Conservation (phyloP, 23 tunicate genomes). For the Halocynthia aurantium region DNA sequence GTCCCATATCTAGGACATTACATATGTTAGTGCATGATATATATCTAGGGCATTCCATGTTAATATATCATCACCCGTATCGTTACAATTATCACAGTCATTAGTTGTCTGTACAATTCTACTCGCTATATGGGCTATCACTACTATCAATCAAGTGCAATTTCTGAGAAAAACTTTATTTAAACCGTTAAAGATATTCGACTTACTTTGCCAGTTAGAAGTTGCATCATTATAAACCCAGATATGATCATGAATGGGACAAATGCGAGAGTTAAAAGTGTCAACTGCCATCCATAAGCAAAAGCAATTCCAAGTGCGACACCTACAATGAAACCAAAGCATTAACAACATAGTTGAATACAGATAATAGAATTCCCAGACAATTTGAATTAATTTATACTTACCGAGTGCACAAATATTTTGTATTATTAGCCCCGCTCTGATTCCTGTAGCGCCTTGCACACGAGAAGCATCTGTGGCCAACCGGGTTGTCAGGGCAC, state of each 20-base stretch:
- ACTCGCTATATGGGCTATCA: no score
- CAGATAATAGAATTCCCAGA: no score
- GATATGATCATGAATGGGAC: slow-evolving; percentile 95
- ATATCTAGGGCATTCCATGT: no score
- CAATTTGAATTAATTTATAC: neutral
- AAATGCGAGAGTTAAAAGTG: slow-evolving; percentile 77
- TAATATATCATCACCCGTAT: no score
- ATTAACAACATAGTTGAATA: no score
- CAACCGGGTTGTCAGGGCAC: slow-evolving; percentile 92
- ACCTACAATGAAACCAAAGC: slow-evolving; percentile 24
- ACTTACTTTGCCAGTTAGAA: slow-evolving; percentile 91
- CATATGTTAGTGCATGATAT: no score
- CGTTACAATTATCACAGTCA: no score
- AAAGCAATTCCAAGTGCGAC: slow-evolving; percentile 97
- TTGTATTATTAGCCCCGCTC: slow-evolving; percentile 65
- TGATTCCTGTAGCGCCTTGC: slow-evolving; percentile 91
- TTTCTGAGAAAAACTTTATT: no score
- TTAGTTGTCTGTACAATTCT: no score
- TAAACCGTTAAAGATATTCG: neutral
- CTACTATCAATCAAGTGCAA: no score
- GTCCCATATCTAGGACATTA: no score
- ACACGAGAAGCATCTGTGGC: slow-evolving; percentile 98
- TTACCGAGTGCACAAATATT: slow-evolving; percentile 84
- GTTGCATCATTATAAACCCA: slow-evolving; percentile 81
- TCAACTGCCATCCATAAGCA: slow-evolving; percentile 93